These are phyloP conservation scores for Formica exsecta DNA, from an alignment of 1,140 invertebrate genomes.

Conservation along the genomic window DNA sequence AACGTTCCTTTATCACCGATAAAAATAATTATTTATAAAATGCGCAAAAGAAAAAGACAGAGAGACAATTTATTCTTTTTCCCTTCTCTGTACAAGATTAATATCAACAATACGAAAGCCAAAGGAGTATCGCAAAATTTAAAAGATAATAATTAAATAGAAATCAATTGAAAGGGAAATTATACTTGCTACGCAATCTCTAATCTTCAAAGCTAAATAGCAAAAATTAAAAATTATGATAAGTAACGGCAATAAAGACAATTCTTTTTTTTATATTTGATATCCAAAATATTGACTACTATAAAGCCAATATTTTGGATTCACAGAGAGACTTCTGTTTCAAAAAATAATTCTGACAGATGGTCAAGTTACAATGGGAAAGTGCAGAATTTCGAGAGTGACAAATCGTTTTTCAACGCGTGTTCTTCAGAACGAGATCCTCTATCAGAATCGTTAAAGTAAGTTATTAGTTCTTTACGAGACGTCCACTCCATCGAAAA, in stretches of 20 bases:
- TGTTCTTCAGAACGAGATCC: neutral
- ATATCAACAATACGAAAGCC: neutral
- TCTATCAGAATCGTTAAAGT: conserved; percentile 32
- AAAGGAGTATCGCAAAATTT: neutral
- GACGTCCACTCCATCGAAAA: neutral
- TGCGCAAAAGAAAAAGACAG: no score
- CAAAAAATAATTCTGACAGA: conserved; percentile 53
- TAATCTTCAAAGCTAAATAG: neutral
- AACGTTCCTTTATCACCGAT: neutral
- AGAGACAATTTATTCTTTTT: conserved; percentile 1
- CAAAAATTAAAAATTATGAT: neutral
- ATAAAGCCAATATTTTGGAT: neutral
- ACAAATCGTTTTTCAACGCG: conserved; percentile 38
- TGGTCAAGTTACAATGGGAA: conserved; percentile 24
- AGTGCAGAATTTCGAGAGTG: conserved; percentile 1
- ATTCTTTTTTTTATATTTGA: neutral
- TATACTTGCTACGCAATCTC: neutral
- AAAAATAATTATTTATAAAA: conserved; percentile 14
- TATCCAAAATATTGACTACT: no score
- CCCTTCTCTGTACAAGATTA: neutral
- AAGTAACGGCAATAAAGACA: neutral
- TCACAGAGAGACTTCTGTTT: neutral
- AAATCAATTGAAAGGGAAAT: neutral
- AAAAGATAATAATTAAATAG: conserved; percentile 2
- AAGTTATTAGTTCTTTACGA: conserved; percentile 53